Percentiles rank a stretch among this genome's conserved stretches.
These are phyloP conservation scores for Drosophila meridionalis DNA, from an alignment of 2,888 invertebrate genomes.

Conservation along the genomic window DNA sequence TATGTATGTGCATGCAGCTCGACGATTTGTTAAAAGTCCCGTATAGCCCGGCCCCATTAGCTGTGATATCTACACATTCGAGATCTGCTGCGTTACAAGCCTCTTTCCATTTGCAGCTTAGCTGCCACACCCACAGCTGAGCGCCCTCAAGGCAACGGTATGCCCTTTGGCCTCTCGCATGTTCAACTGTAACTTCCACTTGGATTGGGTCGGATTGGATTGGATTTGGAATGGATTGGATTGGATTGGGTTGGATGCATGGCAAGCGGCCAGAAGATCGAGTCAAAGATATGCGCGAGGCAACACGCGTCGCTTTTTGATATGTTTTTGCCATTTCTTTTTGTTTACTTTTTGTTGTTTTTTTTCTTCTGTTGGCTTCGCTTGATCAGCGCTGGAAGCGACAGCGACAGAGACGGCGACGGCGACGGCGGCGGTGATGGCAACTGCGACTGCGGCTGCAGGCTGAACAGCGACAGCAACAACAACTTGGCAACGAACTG, in stretches of 20 bases:
- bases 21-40: background rate
- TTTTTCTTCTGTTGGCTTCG: conserved; percentile 41
- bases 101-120: conserved; percentile 28
- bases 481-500: conserved; percentile 19
- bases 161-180: conserved; percentile 24
- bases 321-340: conserved; percentile 24
- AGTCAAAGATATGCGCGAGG: conserved; percentile 63
- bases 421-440: background rate
- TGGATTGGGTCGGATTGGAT: conserved; percentile 6
- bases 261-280: conserved; percentile 63
- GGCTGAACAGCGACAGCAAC: conserved; percentile 1
- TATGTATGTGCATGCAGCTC: background rate
- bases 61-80: conserved; percentile 4
- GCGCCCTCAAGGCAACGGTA: conserved; percentile 29
- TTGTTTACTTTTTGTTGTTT: conserved; percentile 19
- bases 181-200: conserved; percentile 17
- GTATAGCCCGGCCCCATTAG: background rate
- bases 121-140: conserved; percentile 58
- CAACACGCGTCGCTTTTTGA: conserved; percentile 69
- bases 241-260: conserved; percentile 25
- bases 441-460: conserved; percentile 12
- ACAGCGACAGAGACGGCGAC: conserved; percentile 15
- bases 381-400: conserved; percentile 44
- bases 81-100: background rate
- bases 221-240: conserved; percentile 5